Evolutionary conservation across 2,113 vertebrate species (phyloP), one percentile per base, ranked within the genome.

Genomic region (Colossoma macropomum): DNA sequence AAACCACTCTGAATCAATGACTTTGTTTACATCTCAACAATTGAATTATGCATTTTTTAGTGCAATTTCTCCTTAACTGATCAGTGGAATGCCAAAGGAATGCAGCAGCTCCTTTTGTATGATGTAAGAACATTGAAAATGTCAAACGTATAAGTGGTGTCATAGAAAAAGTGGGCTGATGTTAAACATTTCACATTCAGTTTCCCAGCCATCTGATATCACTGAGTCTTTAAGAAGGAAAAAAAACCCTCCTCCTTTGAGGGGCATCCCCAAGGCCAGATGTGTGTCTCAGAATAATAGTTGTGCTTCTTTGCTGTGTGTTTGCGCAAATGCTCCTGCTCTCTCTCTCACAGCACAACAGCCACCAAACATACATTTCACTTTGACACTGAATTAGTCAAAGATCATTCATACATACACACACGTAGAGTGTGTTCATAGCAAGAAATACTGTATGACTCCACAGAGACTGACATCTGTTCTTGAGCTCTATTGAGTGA

Each of bases 241-340:
- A 79, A 38, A 38, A 4, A 4, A 28, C 59, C 30, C 30, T 38
- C 23, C 41, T 50, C 60, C 5, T 21, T 3, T 68, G 17, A 7
- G 65, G 28, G 19, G 32, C 21, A 25, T 25, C 7, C 17, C 38
- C 25, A 60, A 15, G 34, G 68, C 50, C 66, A 59, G 52, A 71
- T 70, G 65, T 79, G 45, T 71, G 78, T 80, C 25, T 71, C 30
- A 8, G 45, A 68, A 68, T 16, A 48, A 54, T 54, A 54, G 28
- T 38, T 23, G 15, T 41, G 32, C 17, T 5, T 59, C 17, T 1
- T 9, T 62, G 59, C n/a, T 27, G 23, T 59, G 54, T n/a, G 23
- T 23, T 2, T 13, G 9, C 12, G 4, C 54, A 56, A 6, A 23
- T 5, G 23, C 27, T 11, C 30, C 32, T 27, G 2, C 56, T 38